phyloP scores from a whole-genome alignment of 2,888 invertebrate species.

The Tenthredo mesomela region DNA sequence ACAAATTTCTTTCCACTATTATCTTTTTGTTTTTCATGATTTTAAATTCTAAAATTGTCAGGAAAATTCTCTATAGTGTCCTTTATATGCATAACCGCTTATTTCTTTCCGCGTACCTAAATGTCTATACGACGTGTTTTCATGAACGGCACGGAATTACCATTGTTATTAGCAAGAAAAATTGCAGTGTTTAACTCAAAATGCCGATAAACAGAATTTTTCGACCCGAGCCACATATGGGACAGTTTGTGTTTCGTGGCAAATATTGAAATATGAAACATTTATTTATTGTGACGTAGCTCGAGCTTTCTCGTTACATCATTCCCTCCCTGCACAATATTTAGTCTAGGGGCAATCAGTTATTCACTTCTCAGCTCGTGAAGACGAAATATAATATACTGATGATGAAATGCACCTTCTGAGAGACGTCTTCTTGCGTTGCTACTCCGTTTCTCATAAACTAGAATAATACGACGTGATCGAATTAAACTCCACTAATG shows the following conservation, averaged over 20 bases:
- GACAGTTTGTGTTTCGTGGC: background rate
- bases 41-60: too few relatives aligned
- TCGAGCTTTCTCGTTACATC: background rate
- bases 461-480: too few relatives aligned
- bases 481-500: too few relatives aligned
- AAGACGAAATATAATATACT: background rate
- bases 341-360: background rate
- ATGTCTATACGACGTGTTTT: background rate
- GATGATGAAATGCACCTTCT: background rate
- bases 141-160: background rate
- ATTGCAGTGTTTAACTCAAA: too few relatives aligned
- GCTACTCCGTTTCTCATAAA: background rate
- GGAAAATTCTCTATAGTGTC: too few relatives aligned
- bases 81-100: background rate
- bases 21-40: too few relatives aligned
- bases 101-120: background rate
- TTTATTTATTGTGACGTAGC: background rate
- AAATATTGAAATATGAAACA: background rate
- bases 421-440: background rate
- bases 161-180: background rate
- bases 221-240: background rate
- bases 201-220: background rate
- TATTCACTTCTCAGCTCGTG: background rate
- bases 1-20: too few relatives aligned
- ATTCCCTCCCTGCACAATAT: background rate